Base-by-base conservation (phyloP, 2,888 invertebrate genomes). In the Pediacus dermestoides region DNA sequence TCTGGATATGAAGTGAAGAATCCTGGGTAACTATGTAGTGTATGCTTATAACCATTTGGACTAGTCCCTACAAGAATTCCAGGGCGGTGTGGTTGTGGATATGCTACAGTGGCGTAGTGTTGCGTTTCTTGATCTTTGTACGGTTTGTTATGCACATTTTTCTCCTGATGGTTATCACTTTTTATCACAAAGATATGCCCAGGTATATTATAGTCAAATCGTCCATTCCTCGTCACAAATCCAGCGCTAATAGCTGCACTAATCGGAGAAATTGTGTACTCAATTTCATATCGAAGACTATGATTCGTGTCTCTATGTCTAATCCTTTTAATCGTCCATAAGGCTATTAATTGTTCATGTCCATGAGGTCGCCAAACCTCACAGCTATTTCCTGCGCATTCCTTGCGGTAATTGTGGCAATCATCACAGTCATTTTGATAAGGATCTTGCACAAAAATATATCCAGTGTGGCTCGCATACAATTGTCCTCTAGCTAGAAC, bases 281-380 rank as follows among this genome's bases (percentile, higher is more conserved):
- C 81, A 45, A 83, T 66, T 63, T 84, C 84, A 55, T 80, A 83
- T 64, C 69, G 21, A 66, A 68, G 70, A 50, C 71, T 67, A 59
- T 73, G 62, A 42, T 67, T 54, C 1, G 64, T 61, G 51, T 80
- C 78, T 37, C 78, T 72, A 61, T 85, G 84, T 25, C 82, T 68
- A 34, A 82, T 75, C 34, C 82, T 74, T 64, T 81, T 81, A 2
- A 84, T 81, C 1, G 78, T 77, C 85, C 85, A 85, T 37, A 80
- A 62, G 1, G 83, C 82, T 55, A 77, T 71, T 2, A 80, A 71
- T 37, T 66, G 63, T 30, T 67, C 64, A 2, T 55, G 46, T 6
- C 60, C 60, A 30, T 54, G 44, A 1, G 60, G 52, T 22, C 45
- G 43, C 48, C 57, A 60, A 11, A 44, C 30, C 46, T 45, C 39